Evolutionary conservation across 1,140 invertebrate genomes (phyloP), one percentile per base, ranked within the genome.

Genomic region (Cyclina sinensis): DNA sequence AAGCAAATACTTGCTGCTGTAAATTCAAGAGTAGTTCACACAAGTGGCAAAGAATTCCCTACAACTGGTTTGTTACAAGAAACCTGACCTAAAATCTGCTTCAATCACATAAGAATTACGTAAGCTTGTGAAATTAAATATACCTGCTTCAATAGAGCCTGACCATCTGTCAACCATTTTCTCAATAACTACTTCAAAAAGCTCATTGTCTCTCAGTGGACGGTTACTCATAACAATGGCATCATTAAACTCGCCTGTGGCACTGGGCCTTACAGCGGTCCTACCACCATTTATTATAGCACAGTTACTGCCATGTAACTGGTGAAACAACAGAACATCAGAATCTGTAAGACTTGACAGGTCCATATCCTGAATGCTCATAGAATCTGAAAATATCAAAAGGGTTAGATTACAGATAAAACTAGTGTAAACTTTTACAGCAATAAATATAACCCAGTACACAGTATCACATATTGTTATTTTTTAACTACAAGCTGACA

Each of bases 141-240:
- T 30, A 97, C 97, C 97, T 90, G 97, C 97, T 96, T 98, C 98
- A 74, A 98, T 97, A 78, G 98, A 98, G 35, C 98, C 98, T 39
- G 97, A 98, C 98, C 98, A 99, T 84, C 98, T 96, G 89, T 98
- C 98, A 24, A 99, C 98, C 96, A 99, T 98, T 92, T 97, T 97
- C 93, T 99, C 98, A 88, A 99, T 97, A 68, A 97, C 96, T 46
- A 99, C 97, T 95, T 99, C 98, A 94, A 99, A 99, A 94, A 99
- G 96, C 95, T 99, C 98, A 24, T 98, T 98, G 92, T 99, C 98
- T 24, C 97, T 96, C 37, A 99, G 95, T 0, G 98, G 97, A 70
- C 98, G 96, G 95, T 97, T 98, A 78, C 98, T 98, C 91, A 99
- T 98, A 1, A 99, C 97, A 89, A 99, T 98, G 0, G 98, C 98